Conservation (phyloP, 2,888 invertebrate genomes). For the Ormyrus rosae region DNA sequence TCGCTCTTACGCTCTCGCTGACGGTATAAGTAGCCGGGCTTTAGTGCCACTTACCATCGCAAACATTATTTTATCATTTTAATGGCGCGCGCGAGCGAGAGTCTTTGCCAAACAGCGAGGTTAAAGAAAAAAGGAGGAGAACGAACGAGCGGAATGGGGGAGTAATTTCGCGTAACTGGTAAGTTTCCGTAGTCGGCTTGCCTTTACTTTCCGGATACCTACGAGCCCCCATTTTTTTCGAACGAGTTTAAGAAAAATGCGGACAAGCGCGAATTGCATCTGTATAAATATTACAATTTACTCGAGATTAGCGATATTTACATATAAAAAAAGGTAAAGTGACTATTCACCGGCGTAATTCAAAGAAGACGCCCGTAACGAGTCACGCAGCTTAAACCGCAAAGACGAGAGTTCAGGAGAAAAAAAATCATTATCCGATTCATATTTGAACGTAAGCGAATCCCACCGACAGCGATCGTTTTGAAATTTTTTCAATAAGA, state of each 20-base stretch:
- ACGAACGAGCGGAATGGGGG: slow-evolving; percentile 14
- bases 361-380: no score
- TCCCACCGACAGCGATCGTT: background rate
- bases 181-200: slow-evolving; percentile 39
- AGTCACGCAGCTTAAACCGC: no score
- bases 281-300: no score
- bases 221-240: no score
- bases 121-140: background rate
- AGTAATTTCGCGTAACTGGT: slow-evolving; percentile 35
- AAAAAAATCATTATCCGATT: slow-evolving; percentile 3
- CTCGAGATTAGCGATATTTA: no score
- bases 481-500: slow-evolving; percentile 35
- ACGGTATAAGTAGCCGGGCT: slow-evolving; percentile 64
- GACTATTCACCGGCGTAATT: no score
- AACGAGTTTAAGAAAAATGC: no score
- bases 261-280: no score
- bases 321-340: no score
- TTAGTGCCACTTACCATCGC: slow-evolving; percentile 73
- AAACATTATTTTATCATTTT: slow-evolving; percentile 75
- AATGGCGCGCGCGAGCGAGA: slow-evolving; percentile 64
- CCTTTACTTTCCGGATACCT: slow-evolving; percentile 12
- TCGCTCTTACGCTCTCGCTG: slow-evolving; percentile 12
- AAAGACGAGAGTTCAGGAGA: no score
- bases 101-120: slow-evolving; percentile 29
- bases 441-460: background rate